Evolutionary conservation across 2,113 vertebrate genomes (phyloP).

Genomic region (Albula goreensis): DNA sequence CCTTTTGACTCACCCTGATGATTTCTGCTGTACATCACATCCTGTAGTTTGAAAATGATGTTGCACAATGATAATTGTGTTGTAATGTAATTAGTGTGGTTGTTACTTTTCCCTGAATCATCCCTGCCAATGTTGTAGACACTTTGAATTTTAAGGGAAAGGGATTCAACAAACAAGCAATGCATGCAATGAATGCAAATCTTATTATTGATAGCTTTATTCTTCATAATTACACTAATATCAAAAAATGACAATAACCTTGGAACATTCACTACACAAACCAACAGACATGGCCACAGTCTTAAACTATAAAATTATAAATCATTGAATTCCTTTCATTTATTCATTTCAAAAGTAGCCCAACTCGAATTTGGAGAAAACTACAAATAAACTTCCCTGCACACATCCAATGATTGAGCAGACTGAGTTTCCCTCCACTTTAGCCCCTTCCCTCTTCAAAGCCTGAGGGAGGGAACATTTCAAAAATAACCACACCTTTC

Average conservation of each 20-base stretch:
- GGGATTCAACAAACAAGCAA: too few species aligned
- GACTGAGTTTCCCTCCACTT: conserved; percentile 67
- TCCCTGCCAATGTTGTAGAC: too few species aligned
- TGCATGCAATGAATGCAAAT: neutral
- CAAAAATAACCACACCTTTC: conserved; percentile 69
- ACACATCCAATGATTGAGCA: conserved; percentile 43
- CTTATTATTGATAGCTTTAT: neutral
- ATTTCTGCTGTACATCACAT: too few species aligned
- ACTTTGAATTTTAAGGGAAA: neutral
- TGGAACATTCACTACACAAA: neutral
- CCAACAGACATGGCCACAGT: neutral
- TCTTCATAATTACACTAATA: neutral
- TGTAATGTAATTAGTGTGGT: too few species aligned
- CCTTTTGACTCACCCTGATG: too few species aligned
- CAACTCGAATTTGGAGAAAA: neutral
- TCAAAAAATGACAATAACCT: neutral
- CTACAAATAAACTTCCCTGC: conserved; percentile 20
- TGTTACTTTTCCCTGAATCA: too few species aligned
- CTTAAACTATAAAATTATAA: too few species aligned
- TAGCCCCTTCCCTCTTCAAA: conserved; percentile 62
- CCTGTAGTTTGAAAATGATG: too few species aligned
- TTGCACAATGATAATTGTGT: too few species aligned
- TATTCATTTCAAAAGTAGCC: neutral
- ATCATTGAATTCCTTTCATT: too few species aligned
- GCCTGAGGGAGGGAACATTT: conserved; percentile 55